phyloP scores from a whole-genome alignment of 2,113 vertebrate species.

The Pao palembangensis region DNA sequence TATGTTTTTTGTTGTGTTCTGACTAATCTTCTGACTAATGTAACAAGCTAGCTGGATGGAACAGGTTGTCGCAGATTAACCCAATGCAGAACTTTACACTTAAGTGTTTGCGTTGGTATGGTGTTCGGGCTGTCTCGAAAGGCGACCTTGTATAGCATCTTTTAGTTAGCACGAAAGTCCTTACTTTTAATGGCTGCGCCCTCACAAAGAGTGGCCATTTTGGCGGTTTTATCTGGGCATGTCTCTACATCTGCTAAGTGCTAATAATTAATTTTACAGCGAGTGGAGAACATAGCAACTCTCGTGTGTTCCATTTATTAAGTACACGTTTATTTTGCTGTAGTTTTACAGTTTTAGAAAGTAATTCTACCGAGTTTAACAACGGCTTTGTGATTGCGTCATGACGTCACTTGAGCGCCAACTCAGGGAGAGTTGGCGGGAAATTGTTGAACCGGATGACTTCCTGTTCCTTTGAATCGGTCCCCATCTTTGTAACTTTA shows the following conservation, averaged over 20 bases:
- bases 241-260: not conserved
- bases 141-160: too few species aligned
- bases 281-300: too few species aligned
- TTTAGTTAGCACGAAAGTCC: too few species aligned
- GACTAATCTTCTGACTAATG: not conserved
- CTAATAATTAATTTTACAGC: too few species aligned
- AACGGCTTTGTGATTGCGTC: too few species aligned
- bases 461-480: constrained; percentile 34
- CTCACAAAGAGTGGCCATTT: constrained; percentile 42
- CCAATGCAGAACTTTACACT: too few species aligned
- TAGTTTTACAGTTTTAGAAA: rapidly evolving
- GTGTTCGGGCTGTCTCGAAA: not conserved
- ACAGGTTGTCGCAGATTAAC: not conserved
- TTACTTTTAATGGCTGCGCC: too few species aligned
- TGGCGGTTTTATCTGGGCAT: constrained; percentile 53
- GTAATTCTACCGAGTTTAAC: too few species aligned
- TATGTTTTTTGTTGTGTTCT: not conserved
- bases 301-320: too few species aligned
- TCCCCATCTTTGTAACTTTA: not conserved
- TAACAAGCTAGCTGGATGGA: not conserved
- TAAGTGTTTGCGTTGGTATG: not conserved
- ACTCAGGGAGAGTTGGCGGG: constrained; percentile 60
- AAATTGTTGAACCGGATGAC: constrained; percentile 65
- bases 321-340: not conserved
- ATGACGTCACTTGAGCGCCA: constrained; percentile 66